Percentiles rank a stretch among this genome's conserved stretches.
These are phyloP conservation scores for Turritopsis rubra DNA, from an alignment of 30 jellyfish, hydroid and myxozoan genomes.

Conservation along the genomic window DNA sequence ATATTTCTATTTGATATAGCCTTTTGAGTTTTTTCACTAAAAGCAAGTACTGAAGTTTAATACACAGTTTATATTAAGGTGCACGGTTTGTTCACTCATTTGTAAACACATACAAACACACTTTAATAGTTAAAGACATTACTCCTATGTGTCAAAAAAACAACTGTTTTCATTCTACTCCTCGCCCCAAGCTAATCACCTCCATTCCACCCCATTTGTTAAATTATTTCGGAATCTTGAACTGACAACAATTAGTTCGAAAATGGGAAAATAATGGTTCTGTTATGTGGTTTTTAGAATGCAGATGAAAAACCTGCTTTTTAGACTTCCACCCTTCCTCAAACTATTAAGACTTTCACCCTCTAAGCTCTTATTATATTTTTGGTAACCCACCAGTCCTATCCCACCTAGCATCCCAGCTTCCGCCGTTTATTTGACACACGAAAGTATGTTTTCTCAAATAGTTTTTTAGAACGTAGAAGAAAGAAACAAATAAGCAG, in stretches of 20 bases:
- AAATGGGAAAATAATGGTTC: too few species aligned
- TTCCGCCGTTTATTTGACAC: background rate
- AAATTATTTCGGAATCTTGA: too few species aligned
- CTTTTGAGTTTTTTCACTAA: background rate
- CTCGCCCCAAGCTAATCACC: too few species aligned
- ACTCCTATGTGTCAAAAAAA: too few species aligned
- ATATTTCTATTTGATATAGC: background rate
- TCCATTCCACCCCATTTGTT: background rate
- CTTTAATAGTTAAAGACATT: too few species aligned
- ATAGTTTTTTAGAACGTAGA: background rate
- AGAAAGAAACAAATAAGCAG: background rate
- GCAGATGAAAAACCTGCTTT: background rate
- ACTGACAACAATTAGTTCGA: too few species aligned
- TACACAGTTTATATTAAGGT: background rate
- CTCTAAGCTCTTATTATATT: too few species aligned
- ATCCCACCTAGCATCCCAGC: background rate
- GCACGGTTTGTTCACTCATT: background rate
- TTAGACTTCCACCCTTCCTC: background rate
- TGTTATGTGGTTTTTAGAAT: too few species aligned
- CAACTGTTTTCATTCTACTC: too few species aligned
- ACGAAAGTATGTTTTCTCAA: background rate
- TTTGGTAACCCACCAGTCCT: background rate
- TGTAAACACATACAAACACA: too few species aligned
- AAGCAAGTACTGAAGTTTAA: background rate
- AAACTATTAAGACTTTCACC: background rate